Evolutionary conservation across 2,797 vertebrate species (phyloP), one percentile per base, ranked within the genome.

Genomic region (Echiichthys vipera): DNA sequence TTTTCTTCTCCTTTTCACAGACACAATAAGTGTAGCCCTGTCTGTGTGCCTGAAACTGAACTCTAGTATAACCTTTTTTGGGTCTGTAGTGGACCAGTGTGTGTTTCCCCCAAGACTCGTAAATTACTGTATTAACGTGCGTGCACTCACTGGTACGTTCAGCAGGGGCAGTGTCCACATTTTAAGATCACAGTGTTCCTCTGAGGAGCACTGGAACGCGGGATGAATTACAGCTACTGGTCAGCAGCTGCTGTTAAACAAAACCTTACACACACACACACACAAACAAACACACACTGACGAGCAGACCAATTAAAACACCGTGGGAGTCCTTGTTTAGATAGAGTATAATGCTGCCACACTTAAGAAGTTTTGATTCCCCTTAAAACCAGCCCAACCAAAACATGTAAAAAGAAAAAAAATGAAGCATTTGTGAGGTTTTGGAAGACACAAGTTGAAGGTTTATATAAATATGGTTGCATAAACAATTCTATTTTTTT

Each of bases 181-280:
- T 57, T 22, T 36, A 37, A 22, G 32, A 71, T 73, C 71, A n/a
- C 50, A 37, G 50, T 55, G 47, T 71, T 65, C 22, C 29, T 76
- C 49, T 55, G 54, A 78, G 54, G 37, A 74, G 27, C 3, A 2
- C 55, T 70, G 69, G 61, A 83, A 66, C 57, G 22, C 40, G 36
- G 63, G 36, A 71, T 68, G 50, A 87, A 79, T 79, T 79, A 74
- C 46, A 72, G 77, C 84, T 78, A 86, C 86, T 77, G 85, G 71
- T 76, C 77, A 80, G 72, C 77, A 87, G 84, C 85, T 74, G 83
- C 61, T 71, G 55, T 66, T 69, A 46, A 62, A 74, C 58, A 46
- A 62, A 46, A 55, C 46, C 30, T n/a, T 43, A 36, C 9, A 36
- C 54, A 55, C 49, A 71, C 17, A 12, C 12, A 30, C 37, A 47